Conservation (phyloP, 2,888 invertebrate species). For the Cinara cedri region DNA sequence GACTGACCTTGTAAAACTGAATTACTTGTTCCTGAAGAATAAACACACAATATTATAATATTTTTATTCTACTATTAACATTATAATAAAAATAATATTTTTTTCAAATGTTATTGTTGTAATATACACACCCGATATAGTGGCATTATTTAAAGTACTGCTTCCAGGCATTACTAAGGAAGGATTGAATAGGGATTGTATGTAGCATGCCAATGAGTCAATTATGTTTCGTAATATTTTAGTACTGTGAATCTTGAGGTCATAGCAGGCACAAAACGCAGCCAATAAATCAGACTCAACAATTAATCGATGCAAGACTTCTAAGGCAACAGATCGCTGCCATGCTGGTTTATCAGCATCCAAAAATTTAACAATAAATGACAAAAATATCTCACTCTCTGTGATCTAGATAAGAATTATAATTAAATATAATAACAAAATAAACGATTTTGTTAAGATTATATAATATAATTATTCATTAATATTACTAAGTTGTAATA, state of each 20-base stretch:
- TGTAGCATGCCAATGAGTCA: conserved; percentile 89
- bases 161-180: conserved; percentile 24
- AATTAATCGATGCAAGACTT: conserved; percentile 93
- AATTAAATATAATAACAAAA: neutral
- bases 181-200: conserved; percentile 84
- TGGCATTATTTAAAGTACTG: conserved; percentile 19
- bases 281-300: conserved; percentile 85
- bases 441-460: no score
- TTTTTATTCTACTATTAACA: neutral
- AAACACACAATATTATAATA: neutral
- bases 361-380: conserved; percentile 93
- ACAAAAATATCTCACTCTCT: conserved; percentile 98
- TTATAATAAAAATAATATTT: neutral
- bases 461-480: no score
- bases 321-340: conserved; percentile 93
- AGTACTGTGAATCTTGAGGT: conserved; percentile 90
- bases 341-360: conserved; percentile 96
- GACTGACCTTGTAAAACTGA: conserved; percentile 66
- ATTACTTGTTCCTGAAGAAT: neutral
- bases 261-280: conserved; percentile 94
- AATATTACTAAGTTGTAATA: no score
- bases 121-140: conserved; percentile 12
- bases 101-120: no score
- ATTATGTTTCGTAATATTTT: conserved; percentile 95
- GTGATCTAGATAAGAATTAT: conserved; percentile 72